Percentiles rank a stretch among this genome's conserved stretches.
Conservation (phyloP, 2,888 invertebrate species). For the Lepidonotus clava region DNA sequence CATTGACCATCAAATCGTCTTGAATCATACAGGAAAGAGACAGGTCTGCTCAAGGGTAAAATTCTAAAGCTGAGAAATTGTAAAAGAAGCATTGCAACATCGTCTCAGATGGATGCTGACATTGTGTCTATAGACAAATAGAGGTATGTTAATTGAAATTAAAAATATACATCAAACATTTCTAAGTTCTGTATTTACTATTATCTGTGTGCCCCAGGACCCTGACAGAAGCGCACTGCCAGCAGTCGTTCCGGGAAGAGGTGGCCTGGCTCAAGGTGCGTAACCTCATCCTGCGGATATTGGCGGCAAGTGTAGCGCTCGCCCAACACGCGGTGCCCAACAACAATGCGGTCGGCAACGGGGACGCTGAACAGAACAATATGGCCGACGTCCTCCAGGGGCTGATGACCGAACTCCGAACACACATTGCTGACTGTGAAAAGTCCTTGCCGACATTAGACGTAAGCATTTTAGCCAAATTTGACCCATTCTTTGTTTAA, state of each 20-base stretch:
- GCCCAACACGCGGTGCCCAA: background rate
- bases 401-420: constrained; percentile 58
- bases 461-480: background rate
- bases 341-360: constrained; percentile 46
- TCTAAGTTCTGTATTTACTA: too few relatives aligned
- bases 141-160: too few relatives aligned
- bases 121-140: too few relatives aligned
- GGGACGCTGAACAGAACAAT: background rate
- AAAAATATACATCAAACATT: too few relatives aligned
- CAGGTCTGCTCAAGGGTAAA: too few relatives aligned
- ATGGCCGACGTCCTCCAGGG: constrained; percentile 31
- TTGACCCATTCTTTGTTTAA: background rate
- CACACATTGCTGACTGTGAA: constrained; percentile 3
- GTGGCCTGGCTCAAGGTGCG: constrained; percentile 79
- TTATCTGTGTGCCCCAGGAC: background rate
- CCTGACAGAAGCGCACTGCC: background rate
- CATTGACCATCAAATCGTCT: too few relatives aligned
- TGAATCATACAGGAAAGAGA: too few relatives aligned
- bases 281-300: constrained; percentile 77
- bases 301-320: constrained; percentile 71
- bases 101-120: too few relatives aligned
- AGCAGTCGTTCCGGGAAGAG: constrained; percentile 49
- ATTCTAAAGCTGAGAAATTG: too few relatives aligned
- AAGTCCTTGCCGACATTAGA: background rate
- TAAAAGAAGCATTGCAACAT: too few relatives aligned